These are phyloP conservation scores for Sogatella furcifera DNA, from an alignment of 1,140 invertebrate species.

Conservation along the genomic window DNA sequence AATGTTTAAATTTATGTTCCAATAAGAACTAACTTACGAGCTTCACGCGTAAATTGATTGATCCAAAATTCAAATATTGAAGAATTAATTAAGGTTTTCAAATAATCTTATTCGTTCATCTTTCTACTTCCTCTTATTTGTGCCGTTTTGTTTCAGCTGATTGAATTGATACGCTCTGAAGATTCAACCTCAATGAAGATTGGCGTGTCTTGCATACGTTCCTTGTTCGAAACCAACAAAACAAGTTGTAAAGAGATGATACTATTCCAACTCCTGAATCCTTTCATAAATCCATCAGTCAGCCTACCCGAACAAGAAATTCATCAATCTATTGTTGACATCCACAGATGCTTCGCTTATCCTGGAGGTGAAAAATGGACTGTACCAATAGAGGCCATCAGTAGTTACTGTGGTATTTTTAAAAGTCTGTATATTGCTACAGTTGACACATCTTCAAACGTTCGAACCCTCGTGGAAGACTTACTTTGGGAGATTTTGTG, in stretches of 20 bases:
- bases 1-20: too few relatives aligned
- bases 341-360: conserved; percentile 32
- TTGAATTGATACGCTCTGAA: conserved; percentile 7
- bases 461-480: conserved; percentile 28
- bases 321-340: conserved; percentile 30
- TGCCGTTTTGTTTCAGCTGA: background rate
- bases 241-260: background rate
- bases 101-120: too few relatives aligned
- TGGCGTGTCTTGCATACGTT: background rate
- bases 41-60: too few relatives aligned
- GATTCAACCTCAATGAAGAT: conserved; percentile 2
- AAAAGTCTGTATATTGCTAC: conserved; percentile 32
- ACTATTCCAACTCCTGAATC: background rate
- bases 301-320: conserved; percentile 26
- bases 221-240: background rate
- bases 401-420: conserved; percentile 27
- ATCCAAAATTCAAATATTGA: too few relatives aligned
- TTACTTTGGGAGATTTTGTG: conserved; percentile 30
- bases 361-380: conserved; percentile 29
- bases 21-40: too few relatives aligned
- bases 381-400: conserved; percentile 27
- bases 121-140: too few relatives aligned
- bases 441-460: conserved; percentile 27
- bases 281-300: background rate
- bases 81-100: too few relatives aligned